phyloP scores from a whole-genome alignment of 2,113 vertebrate genomes.

The Pipra filicauda region DNA sequence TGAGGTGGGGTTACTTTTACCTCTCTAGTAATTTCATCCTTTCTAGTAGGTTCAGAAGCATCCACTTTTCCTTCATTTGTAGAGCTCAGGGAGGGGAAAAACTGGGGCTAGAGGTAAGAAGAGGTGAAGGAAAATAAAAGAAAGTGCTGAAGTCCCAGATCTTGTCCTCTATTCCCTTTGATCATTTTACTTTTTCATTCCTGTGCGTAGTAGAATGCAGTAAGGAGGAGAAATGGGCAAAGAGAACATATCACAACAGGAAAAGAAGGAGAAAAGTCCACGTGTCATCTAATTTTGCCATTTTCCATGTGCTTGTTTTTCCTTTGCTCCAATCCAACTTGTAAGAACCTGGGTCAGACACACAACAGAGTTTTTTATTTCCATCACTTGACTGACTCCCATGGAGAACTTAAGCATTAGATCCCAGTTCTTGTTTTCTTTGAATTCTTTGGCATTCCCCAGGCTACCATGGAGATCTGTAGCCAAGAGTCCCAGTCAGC shows the following conservation, averaged over 20 bases:
- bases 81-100: neutral
- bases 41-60: neutral
- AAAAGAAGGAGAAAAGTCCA: neutral
- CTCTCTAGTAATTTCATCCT: neutral
- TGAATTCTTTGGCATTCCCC: slow-evolving; percentile 32
- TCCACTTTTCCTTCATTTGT: neutral
- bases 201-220: neutral
- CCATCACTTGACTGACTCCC: slow-evolving; percentile 49
- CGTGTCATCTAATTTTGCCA: neutral
- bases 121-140: neutral
- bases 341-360: slow-evolving; percentile 17
- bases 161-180: neutral
- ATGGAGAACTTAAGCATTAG: slow-evolving; percentile 37
- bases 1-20: neutral
- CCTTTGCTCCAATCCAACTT: neutral
- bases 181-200: neutral
- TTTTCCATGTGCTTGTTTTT: slow-evolving; percentile 35
- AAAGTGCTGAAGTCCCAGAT: neutral
- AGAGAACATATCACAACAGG: neutral
- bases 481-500: slow-evolving; percentile 3
- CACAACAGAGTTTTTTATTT: slow-evolving; percentile 35
- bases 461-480: slow-evolving; percentile 1
- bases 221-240: neutral
- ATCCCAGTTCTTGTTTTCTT: slow-evolving; percentile 48
- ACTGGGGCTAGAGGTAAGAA: neutral